Conservation (phyloP, 2,113 vertebrate species). For the human (Homo sapiens) region GRCh38 chr16:53733501-53734000, state of each 20-base stretch:
- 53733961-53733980: neutral
- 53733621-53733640: slow-evolving; percentile 1
- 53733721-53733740: neutral
- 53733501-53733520: neutral
- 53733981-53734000: neutral
- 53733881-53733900: neutral
- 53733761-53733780: neutral
- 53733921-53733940: neutral
- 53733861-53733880: neutral
- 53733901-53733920: neutral
- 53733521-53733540: neutral
- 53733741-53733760: neutral
- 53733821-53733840: neutral
- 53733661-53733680: slow-evolving; percentile 40
- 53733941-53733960: neutral
- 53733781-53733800: neutral
- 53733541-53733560: neutral
- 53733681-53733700: neutral
- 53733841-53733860: neutral
- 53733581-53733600: slow-evolving; percentile 39
- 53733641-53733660: neutral
- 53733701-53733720: neutral
- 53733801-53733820: neutral
- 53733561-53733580: slow-evolving; percentile 18
- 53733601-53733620: slow-evolving; percentile 39